Conservation (phyloP, 2,113 vertebrate genomes). For the Varanus komodoensis region DNA sequence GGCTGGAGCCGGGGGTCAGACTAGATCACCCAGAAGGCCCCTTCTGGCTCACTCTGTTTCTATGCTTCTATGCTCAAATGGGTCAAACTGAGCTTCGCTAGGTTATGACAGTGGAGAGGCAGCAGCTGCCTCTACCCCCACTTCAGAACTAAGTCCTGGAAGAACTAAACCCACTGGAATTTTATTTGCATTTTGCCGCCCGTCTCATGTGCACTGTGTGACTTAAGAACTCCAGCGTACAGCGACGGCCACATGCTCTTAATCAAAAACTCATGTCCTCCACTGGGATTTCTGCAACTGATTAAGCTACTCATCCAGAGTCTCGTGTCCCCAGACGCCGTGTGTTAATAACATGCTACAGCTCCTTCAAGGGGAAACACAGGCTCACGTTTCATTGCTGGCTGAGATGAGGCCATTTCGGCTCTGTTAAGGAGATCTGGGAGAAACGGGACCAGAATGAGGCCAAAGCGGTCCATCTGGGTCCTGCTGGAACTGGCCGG, state of each 20-base stretch:
- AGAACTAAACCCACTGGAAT: constrained; percentile 12
- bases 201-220: not conserved
- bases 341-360: not conserved
- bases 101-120: not conserved
- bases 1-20: too few species aligned
- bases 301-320: constrained; percentile 29
- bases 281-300: constrained; percentile 46
- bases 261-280: constrained; percentile 5
- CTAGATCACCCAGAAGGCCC: too few species aligned
- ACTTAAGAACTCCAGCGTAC: fast-evolving
- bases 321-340: not conserved
- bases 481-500: too few species aligned
- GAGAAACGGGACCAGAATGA: not conserved
- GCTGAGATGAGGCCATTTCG: not conserved
- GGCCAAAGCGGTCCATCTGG: too few species aligned
- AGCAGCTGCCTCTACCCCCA: not conserved
- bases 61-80: not conserved
- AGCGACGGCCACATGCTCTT: constrained; percentile 26
- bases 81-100: not conserved
- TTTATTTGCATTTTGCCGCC: constrained; percentile 2
- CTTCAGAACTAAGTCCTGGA: not conserved
- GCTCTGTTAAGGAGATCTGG: not conserved
- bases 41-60: too few species aligned
- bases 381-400: not conserved
- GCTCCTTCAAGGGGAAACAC: not conserved